These are phyloP conservation scores for Brotogeris chrysoptera DNA, from an alignment of 2,797 vertebrate species.

Conservation along the genomic window DNA sequence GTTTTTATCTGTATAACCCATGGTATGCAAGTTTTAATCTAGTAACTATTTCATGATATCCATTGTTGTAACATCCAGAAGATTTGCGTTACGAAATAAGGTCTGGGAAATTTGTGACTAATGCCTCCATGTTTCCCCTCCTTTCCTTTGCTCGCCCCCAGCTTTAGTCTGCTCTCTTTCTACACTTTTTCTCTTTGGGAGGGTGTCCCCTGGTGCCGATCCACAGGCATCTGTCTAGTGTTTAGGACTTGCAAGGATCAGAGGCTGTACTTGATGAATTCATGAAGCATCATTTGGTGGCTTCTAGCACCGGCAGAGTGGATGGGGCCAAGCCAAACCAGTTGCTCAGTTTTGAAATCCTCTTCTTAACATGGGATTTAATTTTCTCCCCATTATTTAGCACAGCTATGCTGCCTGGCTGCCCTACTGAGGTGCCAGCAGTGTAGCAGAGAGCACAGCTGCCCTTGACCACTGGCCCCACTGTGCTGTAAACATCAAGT, in stretches of 20 bases:
- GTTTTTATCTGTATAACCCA: not conserved
- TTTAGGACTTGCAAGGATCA: not conserved
- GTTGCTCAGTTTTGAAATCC: not conserved
- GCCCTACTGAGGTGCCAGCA: not conserved
- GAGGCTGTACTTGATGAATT: not conserved
- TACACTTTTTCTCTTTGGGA: not conserved
- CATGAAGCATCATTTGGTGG: not conserved
- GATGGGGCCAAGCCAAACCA: not conserved
- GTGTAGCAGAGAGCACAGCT: not conserved
- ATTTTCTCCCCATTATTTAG: not conserved
- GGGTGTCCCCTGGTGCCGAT: not conserved
- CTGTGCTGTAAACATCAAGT: fast-evolving
- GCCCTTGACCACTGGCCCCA: not conserved
- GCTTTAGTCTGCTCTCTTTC: not conserved
- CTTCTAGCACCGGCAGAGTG: not conserved
- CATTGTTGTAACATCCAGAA: not conserved
- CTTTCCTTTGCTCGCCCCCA: not conserved
- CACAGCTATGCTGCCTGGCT: not conserved
- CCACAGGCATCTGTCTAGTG: not conserved
- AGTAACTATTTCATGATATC: not conserved
- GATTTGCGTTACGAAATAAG: not conserved
- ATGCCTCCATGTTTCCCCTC: not conserved
- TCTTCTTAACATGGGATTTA: not conserved
- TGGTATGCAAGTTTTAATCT: not conserved
- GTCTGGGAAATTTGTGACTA: not conserved